Conservation (phyloP, 1,140 invertebrate genomes). For the Camponotus pennsylvanicus region DNA sequence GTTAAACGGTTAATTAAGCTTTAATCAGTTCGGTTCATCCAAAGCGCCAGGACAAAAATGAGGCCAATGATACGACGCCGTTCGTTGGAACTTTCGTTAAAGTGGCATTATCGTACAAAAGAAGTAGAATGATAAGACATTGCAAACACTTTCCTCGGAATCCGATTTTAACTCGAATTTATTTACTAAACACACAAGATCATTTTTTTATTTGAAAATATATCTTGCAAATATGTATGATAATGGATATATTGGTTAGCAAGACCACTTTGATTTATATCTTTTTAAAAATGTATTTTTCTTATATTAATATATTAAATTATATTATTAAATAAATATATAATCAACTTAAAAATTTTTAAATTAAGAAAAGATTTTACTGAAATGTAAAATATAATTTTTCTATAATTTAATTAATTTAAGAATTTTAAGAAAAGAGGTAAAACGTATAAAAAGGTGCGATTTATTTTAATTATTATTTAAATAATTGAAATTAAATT, state of each 20-base stretch:
- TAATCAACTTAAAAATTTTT: not conserved
- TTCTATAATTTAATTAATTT: not conserved
- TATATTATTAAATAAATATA: no score
- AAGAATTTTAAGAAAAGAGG: no score
- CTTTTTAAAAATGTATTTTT: not conserved
- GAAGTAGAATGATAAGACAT: slow-evolving; percentile 14
- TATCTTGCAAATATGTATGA: not conserved
- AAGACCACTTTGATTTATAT: not conserved
- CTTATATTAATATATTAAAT: not conserved
- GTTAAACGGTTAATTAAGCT: slow-evolving; percentile 83
- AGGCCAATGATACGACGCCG: slow-evolving; percentile 74
- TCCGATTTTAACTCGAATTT: not conserved
- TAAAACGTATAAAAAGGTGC: not conserved
- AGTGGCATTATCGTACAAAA: slow-evolving; percentile 46
- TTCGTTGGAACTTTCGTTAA: slow-evolving; percentile 67
- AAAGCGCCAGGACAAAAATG: slow-evolving; percentile 71
- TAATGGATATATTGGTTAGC: not conserved
- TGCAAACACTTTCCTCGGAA: slow-evolving; percentile 39
- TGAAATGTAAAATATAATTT: not conserved
- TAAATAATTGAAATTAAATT: not conserved
- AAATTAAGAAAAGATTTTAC: not conserved
- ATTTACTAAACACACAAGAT: not conserved
- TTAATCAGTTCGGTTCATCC: slow-evolving; percentile 81
- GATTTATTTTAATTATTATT: not conserved
- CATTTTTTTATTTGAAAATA: not conserved